These are phyloP conservation scores for Epinephelus fuscoguttatus DNA, from an alignment of 2,113 vertebrate genomes.

Conservation along the genomic window DNA sequence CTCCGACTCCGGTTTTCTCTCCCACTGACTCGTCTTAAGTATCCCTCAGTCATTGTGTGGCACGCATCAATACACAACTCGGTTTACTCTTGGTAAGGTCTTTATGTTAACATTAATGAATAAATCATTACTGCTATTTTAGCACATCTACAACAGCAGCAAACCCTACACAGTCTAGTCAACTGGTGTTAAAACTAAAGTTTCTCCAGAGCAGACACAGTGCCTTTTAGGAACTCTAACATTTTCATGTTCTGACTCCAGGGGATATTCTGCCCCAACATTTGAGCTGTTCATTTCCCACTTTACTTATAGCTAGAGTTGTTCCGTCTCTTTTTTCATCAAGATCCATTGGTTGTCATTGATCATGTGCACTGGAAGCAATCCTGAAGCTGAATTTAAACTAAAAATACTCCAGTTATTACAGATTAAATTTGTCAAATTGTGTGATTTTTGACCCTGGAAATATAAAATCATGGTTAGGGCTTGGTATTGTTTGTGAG, in stretches of 20 bases:
- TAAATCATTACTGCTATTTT: slow-evolving; percentile 28
- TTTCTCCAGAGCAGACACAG: not conserved
- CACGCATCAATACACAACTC: slow-evolving; percentile 10
- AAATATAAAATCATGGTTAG: not conserved
- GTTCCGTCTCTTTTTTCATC: not conserved
- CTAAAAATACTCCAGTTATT: not conserved
- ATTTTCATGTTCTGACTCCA: not conserved
- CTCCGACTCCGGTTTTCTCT: slow-evolving; percentile 35
- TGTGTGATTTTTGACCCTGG: not conserved
- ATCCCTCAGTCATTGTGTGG: slow-evolving; percentile 16
- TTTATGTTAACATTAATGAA: slow-evolving; percentile 38
- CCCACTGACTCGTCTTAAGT: slow-evolving; percentile 29
- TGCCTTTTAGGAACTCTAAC: not conserved
- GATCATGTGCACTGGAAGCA: not conserved
- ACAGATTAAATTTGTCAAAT: not conserved
- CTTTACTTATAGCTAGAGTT: not conserved
- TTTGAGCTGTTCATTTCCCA: not conserved
- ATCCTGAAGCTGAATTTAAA: not conserved
- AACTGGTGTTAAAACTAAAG: not conserved
- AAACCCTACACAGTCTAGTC: not conserved
- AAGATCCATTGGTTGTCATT: not conserved
- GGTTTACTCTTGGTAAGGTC: slow-evolving; percentile 7
- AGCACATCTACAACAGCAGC: not conserved
- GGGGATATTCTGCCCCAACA: not conserved
- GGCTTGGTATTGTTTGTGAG: not conserved